phyloP scores from a whole-genome alignment of 2,797 vertebrate genomes.

The Neosalanx taihuensis region DNA sequence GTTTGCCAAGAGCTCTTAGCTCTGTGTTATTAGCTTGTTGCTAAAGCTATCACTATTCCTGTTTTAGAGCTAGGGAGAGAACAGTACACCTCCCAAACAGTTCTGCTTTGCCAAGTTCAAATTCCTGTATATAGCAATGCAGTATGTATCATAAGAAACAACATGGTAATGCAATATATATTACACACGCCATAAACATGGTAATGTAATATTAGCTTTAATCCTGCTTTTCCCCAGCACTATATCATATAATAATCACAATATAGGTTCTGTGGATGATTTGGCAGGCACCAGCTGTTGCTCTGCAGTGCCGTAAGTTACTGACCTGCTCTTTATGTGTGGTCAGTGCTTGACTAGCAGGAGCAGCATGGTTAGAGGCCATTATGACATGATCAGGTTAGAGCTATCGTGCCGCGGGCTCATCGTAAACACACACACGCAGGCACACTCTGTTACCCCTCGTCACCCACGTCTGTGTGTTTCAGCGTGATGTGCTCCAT shows the following conservation, averaged over 20 bases:
- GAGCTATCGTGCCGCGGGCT: constrained; percentile 37
- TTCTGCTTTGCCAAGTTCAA: too few species aligned
- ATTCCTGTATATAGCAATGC: too few species aligned
- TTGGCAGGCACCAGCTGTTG: not conserved
- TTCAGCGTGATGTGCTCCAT: constrained; percentile 6
- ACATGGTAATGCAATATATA: too few species aligned
- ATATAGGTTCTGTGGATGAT: constrained; percentile 3
- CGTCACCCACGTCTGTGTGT: constrained; percentile 30
- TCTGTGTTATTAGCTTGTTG: constrained; percentile 27
- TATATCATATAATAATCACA: too few species aligned
- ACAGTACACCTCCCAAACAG: too few species aligned
- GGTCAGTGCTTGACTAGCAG: constrained; percentile 47
- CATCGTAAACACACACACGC: constrained; percentile 19
- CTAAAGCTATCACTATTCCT: not conserved
- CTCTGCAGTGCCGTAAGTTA: constrained; percentile 29
- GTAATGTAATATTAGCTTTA: too few species aligned
- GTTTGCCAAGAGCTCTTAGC: not conserved
- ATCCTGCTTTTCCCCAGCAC: too few species aligned
- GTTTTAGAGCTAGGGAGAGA: too few species aligned
- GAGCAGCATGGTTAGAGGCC: constrained; percentile 53
- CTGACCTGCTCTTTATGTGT: constrained; percentile 53
- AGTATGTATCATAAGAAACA: too few species aligned
- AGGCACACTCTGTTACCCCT: constrained; percentile 30
- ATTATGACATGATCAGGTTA: constrained; percentile 56
- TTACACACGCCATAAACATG: too few species aligned